Conservation (phyloP, 2,888 invertebrate genomes). For the Leucoptera coffeella region DNA sequence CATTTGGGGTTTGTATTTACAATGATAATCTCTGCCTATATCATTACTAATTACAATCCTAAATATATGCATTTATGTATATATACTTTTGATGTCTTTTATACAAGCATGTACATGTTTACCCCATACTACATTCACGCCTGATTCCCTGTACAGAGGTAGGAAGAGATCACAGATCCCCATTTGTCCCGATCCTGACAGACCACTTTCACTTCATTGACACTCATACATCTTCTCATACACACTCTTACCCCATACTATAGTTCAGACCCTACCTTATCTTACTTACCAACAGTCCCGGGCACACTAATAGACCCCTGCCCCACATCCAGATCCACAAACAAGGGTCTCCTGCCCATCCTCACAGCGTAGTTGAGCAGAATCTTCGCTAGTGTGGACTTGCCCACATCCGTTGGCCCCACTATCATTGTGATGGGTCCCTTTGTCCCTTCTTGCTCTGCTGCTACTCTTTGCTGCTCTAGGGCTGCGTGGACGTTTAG, state of each 20-base stretch:
- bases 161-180: too few species aligned
- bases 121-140: too few species aligned
- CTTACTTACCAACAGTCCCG: conserved; percentile 79
- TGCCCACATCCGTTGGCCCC: conserved; percentile 95
- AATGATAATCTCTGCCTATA: too few species aligned
- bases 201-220: too few species aligned
- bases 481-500: conserved; percentile 93
- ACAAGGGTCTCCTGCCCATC: conserved; percentile 81
- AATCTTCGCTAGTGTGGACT: conserved; percentile 83
- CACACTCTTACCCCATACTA: conserved; percentile 70
- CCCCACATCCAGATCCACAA: conserved; percentile 93
- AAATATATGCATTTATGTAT: too few species aligned
- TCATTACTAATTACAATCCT: too few species aligned
- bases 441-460: conserved; percentile 65
- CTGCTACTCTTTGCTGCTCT: conserved; percentile 79
- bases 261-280: conserved; percentile 78
- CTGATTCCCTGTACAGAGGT: too few species aligned
- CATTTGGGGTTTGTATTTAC: conserved; percentile 92
- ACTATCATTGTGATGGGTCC: conserved; percentile 88
- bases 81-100: too few species aligned
- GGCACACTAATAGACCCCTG: conserved; percentile 90
- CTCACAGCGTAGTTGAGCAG: conserved; percentile 93
- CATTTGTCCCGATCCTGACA: too few species aligned
- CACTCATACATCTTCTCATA: too few species aligned
- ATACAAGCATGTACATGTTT: too few species aligned